Base-by-base conservation (phyloP, 2,888 invertebrate genomes). In the Mythimna loreyi region DNA sequence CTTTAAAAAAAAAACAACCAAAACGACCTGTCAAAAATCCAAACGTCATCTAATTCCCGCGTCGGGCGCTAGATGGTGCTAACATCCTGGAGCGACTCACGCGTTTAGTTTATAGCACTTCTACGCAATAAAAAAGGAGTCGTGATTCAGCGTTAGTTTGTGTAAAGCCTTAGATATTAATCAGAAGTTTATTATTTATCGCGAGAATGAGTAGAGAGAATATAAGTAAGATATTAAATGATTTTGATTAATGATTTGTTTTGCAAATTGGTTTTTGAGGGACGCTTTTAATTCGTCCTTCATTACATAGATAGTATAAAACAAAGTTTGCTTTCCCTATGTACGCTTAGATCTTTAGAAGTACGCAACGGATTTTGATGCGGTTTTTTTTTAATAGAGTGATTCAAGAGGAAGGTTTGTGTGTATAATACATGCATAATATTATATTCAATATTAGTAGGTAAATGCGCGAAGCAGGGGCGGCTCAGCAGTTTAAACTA, bases 41-140 rank as follows among this genome's bases (percentile, higher is more conserved):
- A 16, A 75, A 43, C 21, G 50, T 66, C 52, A 45, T 36, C 1
- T 52, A 65, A 52, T 72, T 75, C 75, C 3, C 21, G 47, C 33
- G 13, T 1, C 9, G 50, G 8, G 30, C 52, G 59, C 62, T 81
- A 82, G 82, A 82, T 82, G 82, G 81, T 81, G 82, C 53, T 81
- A 62, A 50, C 57, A 50, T 61, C 67, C 57, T 50, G 28, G 52
- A 57, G 50, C 63, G 49, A 50, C 63, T 65, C 69, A 63, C 58
- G 83, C 71, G 78, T 67, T 25, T n/a, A 13, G 67, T 78, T 74
- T 75, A 80, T 74, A 30, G 69, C 59, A 13, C 43, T 45, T 70
- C 74, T 61, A 59, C 36, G n/a, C 36, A 49, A 67, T 75, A 81
- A 73, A 73, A 57, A 53, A 74, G 55, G 43, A 53, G 57, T 83